Percentiles rank a stretch among this genome's conserved stretches.
Conservation (phyloP, 1,140 invertebrate species). For the Euwallacea fornicatus region DNA sequence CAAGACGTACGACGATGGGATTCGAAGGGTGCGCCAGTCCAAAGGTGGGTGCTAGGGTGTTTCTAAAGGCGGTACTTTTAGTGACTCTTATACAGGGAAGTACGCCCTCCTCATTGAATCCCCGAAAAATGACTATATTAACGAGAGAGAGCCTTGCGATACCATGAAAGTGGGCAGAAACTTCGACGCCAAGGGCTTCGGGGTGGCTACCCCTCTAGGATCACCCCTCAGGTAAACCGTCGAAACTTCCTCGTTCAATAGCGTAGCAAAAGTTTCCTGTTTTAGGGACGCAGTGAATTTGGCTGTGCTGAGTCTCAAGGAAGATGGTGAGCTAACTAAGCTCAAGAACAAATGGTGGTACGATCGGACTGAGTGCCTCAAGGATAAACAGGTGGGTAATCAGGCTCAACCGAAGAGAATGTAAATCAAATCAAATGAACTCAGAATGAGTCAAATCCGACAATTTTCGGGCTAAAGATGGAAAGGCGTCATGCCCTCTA, state of each 20-base stretch:
- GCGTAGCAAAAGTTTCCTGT: not conserved
- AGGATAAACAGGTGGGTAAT: slow-evolving; percentile 65
- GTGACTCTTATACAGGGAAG: slow-evolving; percentile 59
- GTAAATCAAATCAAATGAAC: no score
- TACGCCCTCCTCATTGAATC: slow-evolving; percentile 95
- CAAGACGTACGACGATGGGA: slow-evolving; percentile 80
- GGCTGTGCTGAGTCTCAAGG: slow-evolving; percentile 88
- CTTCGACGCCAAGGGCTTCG: slow-evolving; percentile 92
- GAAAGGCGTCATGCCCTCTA: no score
- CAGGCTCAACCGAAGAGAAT: no score
- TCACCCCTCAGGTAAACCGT: slow-evolving; percentile 82
- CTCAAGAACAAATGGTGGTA: slow-evolving; percentile 94
- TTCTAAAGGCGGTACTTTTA: not conserved
- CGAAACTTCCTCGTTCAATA: not conserved
- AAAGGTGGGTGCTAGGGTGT: slow-evolving; percentile 58
- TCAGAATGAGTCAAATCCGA: no score
- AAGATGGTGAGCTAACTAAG: slow-evolving; percentile 88
- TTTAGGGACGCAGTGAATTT: slow-evolving; percentile 86
- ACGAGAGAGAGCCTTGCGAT: slow-evolving; percentile 90
- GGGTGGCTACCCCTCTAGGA: slow-evolving; percentile 86
- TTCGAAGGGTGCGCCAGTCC: slow-evolving; percentile 75
- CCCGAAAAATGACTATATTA: slow-evolving; percentile 92
- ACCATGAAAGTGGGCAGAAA: slow-evolving; percentile 93
- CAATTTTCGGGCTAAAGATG: no score
- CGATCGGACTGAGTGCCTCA: slow-evolving; percentile 77